A percentile compares a stretch with the other conserved stretches of the same genome.
Conservation (phyloP, 2,797 vertebrate species). For the Gobionotothen gibberifrons region DNA sequence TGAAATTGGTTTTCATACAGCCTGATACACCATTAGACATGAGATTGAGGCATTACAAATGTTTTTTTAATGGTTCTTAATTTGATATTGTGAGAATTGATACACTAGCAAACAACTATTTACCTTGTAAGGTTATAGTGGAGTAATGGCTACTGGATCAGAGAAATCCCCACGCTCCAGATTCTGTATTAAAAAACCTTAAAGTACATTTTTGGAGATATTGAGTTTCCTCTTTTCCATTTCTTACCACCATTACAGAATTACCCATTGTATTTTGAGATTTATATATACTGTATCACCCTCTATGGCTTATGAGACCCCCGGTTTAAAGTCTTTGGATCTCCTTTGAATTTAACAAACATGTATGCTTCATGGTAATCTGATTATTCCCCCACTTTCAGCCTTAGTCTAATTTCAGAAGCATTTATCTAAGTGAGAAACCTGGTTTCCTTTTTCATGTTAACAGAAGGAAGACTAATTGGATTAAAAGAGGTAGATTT, state of each 20-base stretch:
- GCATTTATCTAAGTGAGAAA: conserved; percentile 33
- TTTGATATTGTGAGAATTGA: too few relatives aligned
- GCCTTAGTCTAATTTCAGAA: conserved; percentile 48
- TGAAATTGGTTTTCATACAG: conserved; percentile 35
- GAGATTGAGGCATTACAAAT: conserved; percentile 20
- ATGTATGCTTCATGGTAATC: conserved; percentile 38
- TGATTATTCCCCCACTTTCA: conserved; percentile 59
- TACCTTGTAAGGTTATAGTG: too few relatives aligned
- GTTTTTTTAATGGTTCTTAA: conserved; percentile 31
- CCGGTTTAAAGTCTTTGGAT: conserved; percentile 49
- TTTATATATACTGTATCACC: conserved; percentile 54
- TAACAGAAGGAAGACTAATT: conserved; percentile 36
- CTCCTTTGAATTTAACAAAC: conserved; percentile 48
- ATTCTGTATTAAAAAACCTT: too few relatives aligned
- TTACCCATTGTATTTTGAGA: conserved; percentile 50
- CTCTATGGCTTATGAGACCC: conserved; percentile 27
- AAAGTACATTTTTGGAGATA: conserved; percentile 34
- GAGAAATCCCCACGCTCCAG: too few relatives aligned
- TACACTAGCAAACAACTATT: too few relatives aligned
- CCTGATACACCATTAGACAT: conserved; percentile 10
- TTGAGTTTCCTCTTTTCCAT: conserved; percentile 42
- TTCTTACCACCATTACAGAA: conserved; percentile 26
- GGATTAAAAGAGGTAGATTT: conserved; percentile 43
- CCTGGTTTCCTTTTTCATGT: conserved; percentile 50
- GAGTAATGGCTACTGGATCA: too few relatives aligned